Conservation (phyloP, 1,140 invertebrate species). For the Lucilia sericata region DNA sequence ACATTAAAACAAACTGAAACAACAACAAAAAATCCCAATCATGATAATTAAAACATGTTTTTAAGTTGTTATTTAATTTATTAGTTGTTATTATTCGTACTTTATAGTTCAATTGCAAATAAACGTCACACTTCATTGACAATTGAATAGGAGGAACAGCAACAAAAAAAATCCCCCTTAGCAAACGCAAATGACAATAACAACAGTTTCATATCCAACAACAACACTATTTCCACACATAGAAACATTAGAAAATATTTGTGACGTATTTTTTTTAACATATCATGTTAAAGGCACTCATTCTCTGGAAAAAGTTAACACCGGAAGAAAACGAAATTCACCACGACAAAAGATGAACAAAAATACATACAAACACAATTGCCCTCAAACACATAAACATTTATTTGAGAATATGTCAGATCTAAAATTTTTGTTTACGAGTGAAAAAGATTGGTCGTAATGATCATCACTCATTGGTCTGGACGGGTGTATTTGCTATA, state of each 20-base stretch:
- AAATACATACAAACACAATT: no score
- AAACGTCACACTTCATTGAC: constrained; percentile 26
- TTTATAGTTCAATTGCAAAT: background rate
- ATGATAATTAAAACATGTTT: background rate
- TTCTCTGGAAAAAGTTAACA: constrained; percentile 2
- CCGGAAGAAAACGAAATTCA: constrained; percentile 11
- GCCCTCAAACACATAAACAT: no score
- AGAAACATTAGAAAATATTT: background rate
- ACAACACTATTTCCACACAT: background rate
- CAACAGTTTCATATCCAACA: background rate
- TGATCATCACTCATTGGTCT: no score
- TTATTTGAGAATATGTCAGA: no score
- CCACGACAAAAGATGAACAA: background rate
- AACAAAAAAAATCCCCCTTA: background rate
- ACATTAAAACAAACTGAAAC: background rate
- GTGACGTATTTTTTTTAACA: background rate
- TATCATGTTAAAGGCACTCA: background rate
- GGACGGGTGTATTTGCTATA: no score
- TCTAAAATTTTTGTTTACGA: no score
- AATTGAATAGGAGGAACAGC: background rate
- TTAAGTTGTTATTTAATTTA: background rate
- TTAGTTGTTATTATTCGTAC: background rate
- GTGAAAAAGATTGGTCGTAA: no score
- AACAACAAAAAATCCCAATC: background rate
- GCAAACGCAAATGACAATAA: background rate